Base-by-base conservation (phyloP, 2,888 invertebrate species). In the Ichneumoninae sp. region DNA sequence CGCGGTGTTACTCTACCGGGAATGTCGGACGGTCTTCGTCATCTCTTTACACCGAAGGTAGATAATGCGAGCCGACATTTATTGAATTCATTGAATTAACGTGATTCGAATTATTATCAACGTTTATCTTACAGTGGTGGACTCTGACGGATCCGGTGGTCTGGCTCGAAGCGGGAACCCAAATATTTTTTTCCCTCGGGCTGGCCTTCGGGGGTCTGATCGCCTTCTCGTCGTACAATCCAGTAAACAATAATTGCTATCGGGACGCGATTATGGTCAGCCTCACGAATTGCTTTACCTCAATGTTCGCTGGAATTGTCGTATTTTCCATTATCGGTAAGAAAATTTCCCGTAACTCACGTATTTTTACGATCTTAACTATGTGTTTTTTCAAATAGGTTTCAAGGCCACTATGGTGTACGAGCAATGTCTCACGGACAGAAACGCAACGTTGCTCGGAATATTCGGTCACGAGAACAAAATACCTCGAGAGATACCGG, bases 101-200 rank as follows among this genome's bases (percentile, higher is more conserved):
- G 10, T 33, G 50, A 47, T 30, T 19, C 19, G 16, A 36, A 69
- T 63, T 44, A 22, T n/a, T 3, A 19, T 40, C n/a, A 60, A 6
- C 30, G 6, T 71, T 5, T 16, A 71, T 60, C 71, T 90, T 94
- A 65, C 92, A 96, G 94, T 98, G 99, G 97, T 97, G 97, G 91
- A 98, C 96, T 83, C 95, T 99, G 81, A 94, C 97, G 50, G 98
- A 98, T 94, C 99, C 99, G 8, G 98, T 98, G 0, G 99, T 99
- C 0, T 99, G 99, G 99, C 94, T 99, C 76, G 99, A 99, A 94
- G 99, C 99, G 0, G 99, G 99, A 1, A 99, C 99, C 0, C 99
- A 99, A 94, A 99, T 99, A 90, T 99, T 99, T 95, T 99, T 99
- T 94, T 99, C 98, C 0, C 95, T 99, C 84, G 99, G 99, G 8